Conservation (phyloP, 2,888 invertebrate species). For the Archips crataeganus region DNA sequence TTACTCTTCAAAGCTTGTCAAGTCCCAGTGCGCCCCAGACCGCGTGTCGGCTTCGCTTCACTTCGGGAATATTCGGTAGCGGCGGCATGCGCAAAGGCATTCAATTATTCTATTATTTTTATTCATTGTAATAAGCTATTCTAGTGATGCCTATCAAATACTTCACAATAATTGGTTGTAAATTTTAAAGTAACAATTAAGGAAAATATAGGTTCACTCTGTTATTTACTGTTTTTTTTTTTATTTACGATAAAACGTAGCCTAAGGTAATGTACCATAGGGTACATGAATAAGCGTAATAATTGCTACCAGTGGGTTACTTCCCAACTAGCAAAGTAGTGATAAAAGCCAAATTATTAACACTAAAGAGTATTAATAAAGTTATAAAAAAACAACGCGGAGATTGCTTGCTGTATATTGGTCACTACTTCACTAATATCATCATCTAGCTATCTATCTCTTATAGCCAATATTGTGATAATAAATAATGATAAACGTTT, state of each 20-base stretch:
- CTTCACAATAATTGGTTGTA: slow-evolving; percentile 56
- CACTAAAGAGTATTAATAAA: too few relatives aligned
- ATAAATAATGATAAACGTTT: too few relatives aligned
- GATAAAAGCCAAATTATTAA: too few relatives aligned
- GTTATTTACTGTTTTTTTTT: slow-evolving; percentile 6
- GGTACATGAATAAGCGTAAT: too few relatives aligned
- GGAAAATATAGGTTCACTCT: slow-evolving; percentile 15
- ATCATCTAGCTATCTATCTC: too few relatives aligned
- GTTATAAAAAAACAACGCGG: too few relatives aligned
- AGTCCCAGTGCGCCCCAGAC: slow-evolving; percentile 53
- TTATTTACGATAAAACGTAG: not conserved
- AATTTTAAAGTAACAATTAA: slow-evolving; percentile 30
- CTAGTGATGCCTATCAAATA: slow-evolving; percentile 66
- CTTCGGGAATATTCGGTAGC: slow-evolving; percentile 67
- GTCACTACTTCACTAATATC: too few relatives aligned
- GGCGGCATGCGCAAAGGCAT: slow-evolving; percentile 64
- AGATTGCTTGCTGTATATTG: too few relatives aligned
- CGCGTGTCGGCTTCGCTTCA: slow-evolving; percentile 49
- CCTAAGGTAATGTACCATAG: not conserved
- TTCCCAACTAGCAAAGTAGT: too few relatives aligned
- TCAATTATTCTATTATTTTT: slow-evolving; percentile 57
- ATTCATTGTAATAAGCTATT: slow-evolving; percentile 54
- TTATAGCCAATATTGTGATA: too few relatives aligned
- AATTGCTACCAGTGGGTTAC: too few relatives aligned
- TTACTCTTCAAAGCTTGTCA: too few relatives aligned